Evolutionary conservation across 2,113 vertebrate genomes (phyloP), one percentile per base, ranked within the genome.

Genomic region (Arenaria interpres): DNA sequence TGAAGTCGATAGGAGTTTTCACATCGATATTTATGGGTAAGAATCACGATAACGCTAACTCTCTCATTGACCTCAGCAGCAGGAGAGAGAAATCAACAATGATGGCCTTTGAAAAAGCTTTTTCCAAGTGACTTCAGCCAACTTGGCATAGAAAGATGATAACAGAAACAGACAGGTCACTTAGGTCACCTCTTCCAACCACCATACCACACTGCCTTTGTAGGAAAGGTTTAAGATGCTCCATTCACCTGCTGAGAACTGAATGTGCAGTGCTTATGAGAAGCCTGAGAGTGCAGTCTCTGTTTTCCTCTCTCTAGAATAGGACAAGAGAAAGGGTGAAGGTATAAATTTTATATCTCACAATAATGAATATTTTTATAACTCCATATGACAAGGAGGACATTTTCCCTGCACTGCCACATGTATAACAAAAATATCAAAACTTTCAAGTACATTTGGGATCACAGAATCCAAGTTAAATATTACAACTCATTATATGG

Each of bases 381-480:
- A 46, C 45, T 59, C 80, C 51, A 7, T 56, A 66, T 66, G 80
- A 82, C 54, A 46, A 59, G 73, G 54, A 92, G 73, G 91, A 91
- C 35, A 39, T 95, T 92, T 96, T 89, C 77, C 21, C 24, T 72
- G 74, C 74, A 17, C 56, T 69, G 84, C 50, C 69, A 66, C 84
- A 73, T 7, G n/a, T 50, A 87, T 92, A 93, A 95, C 66, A 66
- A 95, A 96, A 97, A 90, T 72, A 96, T 37, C 59, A 51, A 89
- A 92, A 94, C 77, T 94, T 87, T 93, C 83, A 94, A 92, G 68
- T 90, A 79, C 89, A 85, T 96, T 94, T 96, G 78, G 88, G 93
- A 96, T 96, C 93, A 84, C 73, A 96, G 91, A 97, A 97, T 81
- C 60, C 88, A 85, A 75, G 77, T 95, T 96, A 96, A 96, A 96